A percentile compares a stretch with the other conserved stretches of the same genome.
Evolutionary conservation across 2,888 invertebrate genomes (phyloP).

Genomic region (Oxycera nigricornis): DNA sequence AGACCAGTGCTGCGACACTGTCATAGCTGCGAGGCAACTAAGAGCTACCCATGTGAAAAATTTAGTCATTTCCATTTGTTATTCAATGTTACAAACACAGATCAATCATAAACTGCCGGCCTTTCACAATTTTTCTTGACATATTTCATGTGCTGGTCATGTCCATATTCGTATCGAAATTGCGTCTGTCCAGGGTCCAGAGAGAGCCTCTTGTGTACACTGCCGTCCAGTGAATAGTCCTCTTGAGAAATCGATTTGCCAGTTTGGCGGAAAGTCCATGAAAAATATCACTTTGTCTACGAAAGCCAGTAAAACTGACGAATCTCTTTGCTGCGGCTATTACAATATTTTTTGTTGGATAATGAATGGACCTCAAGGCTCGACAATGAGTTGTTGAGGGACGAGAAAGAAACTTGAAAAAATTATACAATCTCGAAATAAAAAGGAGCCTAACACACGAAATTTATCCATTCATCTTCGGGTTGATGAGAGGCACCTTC

Average conservation of each 20-base stretch:
- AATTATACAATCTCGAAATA: slow-evolving; percentile 21
- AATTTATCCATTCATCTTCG: slow-evolving; percentile 30
- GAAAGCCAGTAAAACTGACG: neutral
- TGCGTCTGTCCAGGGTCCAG: slow-evolving; percentile 5
- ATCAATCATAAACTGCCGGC: slow-evolving; percentile 27
- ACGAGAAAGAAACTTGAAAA: neutral
- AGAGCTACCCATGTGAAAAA: neutral
- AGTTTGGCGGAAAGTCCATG: neutral
- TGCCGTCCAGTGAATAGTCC: neutral
- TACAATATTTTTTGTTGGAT: neutral
- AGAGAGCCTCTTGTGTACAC: neutral
- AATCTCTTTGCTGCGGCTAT: slow-evolving; percentile 14
- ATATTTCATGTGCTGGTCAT: slow-evolving; percentile 13
- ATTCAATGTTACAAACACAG: slow-evolving; percentile 21
- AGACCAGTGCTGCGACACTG: neutral
- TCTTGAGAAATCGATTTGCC: neutral
- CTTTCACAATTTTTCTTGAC: slow-evolving; percentile 35
- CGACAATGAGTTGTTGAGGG: neutral
- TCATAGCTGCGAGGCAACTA: too few species aligned
- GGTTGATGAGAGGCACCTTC: neutral
- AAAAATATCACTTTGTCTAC: neutral
- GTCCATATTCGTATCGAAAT: neutral
- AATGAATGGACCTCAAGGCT: neutral
- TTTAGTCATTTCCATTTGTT: slow-evolving; percentile 20
- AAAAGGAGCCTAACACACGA: slow-evolving; percentile 19